Conservation (phyloP, 1,140 invertebrate genomes). For the Chymomyza costata region DNA sequence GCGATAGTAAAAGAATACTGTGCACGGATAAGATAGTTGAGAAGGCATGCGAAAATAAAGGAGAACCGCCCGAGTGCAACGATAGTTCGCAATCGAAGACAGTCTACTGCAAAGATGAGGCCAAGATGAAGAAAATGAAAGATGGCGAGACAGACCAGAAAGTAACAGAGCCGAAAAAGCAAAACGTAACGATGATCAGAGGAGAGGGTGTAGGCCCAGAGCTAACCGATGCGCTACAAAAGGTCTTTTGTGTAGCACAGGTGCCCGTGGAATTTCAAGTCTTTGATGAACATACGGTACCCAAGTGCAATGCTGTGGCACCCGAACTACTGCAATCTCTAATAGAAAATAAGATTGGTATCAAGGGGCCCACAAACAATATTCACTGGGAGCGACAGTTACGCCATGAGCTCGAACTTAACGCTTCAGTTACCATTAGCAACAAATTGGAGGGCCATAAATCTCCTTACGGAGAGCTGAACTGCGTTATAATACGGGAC, state of each 20-base stretch:
- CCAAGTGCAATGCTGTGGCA: slow-evolving; percentile 3
- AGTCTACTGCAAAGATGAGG: neutral
- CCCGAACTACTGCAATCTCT: slow-evolving; percentile 24
- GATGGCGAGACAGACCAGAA: neutral
- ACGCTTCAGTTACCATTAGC: slow-evolving; percentile 36
- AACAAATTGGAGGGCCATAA: slow-evolving; percentile 28
- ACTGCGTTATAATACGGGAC: slow-evolving; percentile 47
- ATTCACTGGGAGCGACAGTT: slow-evolving; percentile 17
- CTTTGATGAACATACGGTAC: neutral
- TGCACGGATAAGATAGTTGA: neutral
- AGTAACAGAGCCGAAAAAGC: neutral
- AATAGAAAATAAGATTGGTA: slow-evolving; percentile 28
- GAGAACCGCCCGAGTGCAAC: neutral
- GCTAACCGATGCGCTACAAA: slow-evolving; percentile 21
- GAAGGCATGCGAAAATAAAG: neutral
- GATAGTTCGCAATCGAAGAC: neutral
- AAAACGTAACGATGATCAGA: slow-evolving; percentile 33
- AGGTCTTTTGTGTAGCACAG: slow-evolving; percentile 20
- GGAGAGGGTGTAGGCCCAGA: slow-evolving; percentile 51
- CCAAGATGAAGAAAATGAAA: neutral
- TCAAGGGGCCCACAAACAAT: slow-evolving; percentile 36
- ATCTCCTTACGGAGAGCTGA: slow-evolving; percentile 24
- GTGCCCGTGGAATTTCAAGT: slow-evolving; percentile 44
- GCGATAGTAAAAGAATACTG: neutral
- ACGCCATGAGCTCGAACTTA: slow-evolving; percentile 37